These are phyloP conservation scores for Druon quercuslanigerum DNA, from an alignment of 1,140 invertebrate species.

Conservation along the genomic window DNA sequence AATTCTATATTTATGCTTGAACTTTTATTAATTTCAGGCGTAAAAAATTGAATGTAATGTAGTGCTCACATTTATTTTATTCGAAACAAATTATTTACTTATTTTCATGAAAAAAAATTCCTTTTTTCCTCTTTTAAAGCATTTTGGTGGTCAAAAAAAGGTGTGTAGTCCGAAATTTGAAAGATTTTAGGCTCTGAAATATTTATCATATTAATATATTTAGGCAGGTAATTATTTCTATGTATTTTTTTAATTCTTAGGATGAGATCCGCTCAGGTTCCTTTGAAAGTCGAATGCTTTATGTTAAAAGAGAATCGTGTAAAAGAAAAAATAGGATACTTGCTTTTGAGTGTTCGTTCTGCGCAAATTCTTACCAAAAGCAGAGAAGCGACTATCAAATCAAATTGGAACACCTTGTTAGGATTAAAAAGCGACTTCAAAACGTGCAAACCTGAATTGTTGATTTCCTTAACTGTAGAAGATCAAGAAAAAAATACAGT, in stretches of 20 bases:
- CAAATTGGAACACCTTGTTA: conserved; percentile 73
- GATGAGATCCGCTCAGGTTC: conserved; percentile 73
- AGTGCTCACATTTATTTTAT: too few relatives aligned
- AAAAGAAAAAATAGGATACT: conserved; percentile 74
- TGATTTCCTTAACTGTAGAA: conserved; percentile 72
- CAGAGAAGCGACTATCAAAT: conserved; percentile 54
- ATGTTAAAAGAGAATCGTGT: conserved; percentile 65
- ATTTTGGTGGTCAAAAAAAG: too few relatives aligned
- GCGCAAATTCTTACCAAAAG: conserved; percentile 71
- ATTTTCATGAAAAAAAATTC: too few relatives aligned
- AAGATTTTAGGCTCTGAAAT: too few relatives aligned
- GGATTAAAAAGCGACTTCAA: conserved; percentile 73
- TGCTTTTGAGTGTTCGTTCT: conserved; percentile 72
- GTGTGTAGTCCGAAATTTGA: too few relatives aligned
- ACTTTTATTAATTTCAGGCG: too few relatives aligned
- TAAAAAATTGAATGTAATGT: too few relatives aligned
- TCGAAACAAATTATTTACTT: too few relatives aligned
- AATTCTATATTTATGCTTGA: too few relatives aligned
- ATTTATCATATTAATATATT: not conserved
- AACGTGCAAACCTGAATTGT: conserved; percentile 72
- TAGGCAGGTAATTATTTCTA: conserved; percentile 1
- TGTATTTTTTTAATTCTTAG: conserved; percentile 51
- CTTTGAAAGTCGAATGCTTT: conserved; percentile 76
- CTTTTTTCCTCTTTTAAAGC: too few relatives aligned
- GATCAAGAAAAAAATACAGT: conserved; percentile 50